A percentile compares a stretch with the other conserved stretches of the same genome.
These are phyloP conservation scores for Strix uralensis DNA, from an alignment of 2,113 vertebrate species.

Conservation along the genomic window DNA sequence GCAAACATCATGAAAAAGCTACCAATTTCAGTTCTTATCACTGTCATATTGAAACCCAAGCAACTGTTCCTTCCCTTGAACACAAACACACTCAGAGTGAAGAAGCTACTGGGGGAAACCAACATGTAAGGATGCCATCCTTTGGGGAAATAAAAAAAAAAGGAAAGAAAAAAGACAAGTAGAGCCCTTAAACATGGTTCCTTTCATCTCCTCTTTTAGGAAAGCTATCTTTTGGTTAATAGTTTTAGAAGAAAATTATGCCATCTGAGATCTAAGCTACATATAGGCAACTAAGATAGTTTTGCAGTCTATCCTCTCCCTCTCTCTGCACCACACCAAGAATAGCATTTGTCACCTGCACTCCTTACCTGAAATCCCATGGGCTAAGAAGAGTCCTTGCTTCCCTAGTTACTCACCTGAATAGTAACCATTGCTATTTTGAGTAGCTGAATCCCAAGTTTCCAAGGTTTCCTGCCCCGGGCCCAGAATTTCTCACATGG, in stretches of 20 bases:
- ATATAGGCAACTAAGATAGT: not conserved
- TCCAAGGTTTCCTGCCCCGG: constrained; percentile 93
- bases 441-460: constrained; percentile 88
- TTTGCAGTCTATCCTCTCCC: not conserved
- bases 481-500: constrained; percentile 94
- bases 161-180: not conserved
- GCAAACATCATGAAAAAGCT: not conserved
- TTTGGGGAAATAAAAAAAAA: fast-evolving
- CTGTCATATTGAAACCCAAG: not conserved
- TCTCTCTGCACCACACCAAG: not conserved
- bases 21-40: not conserved
- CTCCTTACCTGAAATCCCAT: not conserved
- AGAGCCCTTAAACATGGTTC: not conserved
- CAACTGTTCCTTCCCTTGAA: not conserved
- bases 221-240: not conserved
- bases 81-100: not conserved
- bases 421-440: constrained; percentile 90
- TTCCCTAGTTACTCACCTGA: constrained; percentile 76
- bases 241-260: not conserved
- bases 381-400: not conserved
- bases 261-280: not conserved
- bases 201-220: not conserved
- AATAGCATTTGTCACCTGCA: not conserved
- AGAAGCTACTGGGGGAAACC: not conserved
- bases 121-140: not conserved